A percentile compares a stretch with the other conserved stretches of the same genome.
phyloP scores from a whole-genome alignment of 2,888 invertebrate genomes.

The Sinopyrophorus schimmeli region DNA sequence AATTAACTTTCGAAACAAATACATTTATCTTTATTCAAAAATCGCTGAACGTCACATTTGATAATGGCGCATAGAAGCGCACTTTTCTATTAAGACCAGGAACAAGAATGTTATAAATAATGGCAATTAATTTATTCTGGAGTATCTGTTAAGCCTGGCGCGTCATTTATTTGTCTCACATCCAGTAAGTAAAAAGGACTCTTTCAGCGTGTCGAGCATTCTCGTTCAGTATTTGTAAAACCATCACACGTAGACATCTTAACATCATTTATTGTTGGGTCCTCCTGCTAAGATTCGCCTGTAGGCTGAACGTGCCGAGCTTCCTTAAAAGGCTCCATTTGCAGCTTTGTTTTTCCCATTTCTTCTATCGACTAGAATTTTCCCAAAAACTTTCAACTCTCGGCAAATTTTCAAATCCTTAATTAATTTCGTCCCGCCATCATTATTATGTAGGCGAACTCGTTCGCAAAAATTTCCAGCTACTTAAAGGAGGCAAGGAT shows the following conservation, averaged over 20 bases:
- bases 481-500: slow-evolving; percentile 6
- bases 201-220: slow-evolving; percentile 10
- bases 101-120: too few species aligned
- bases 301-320: slow-evolving; percentile 41
- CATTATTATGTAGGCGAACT: slow-evolving; percentile 25
- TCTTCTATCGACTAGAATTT: slow-evolving; percentile 11
- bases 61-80: too few species aligned
- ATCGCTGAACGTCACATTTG: too few species aligned
- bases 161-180: slow-evolving; percentile 13
- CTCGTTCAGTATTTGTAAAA: slow-evolving; percentile 41
- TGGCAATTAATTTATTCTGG: slow-evolving; percentile 3
- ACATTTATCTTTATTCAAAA: too few species aligned
- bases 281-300: slow-evolving; percentile 43
- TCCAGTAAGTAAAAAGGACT: neutral
- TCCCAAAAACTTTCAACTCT: slow-evolving; percentile 4
- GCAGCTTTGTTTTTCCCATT: slow-evolving; percentile 17
- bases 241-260: slow-evolving; percentile 45
- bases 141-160: slow-evolving; percentile 6
- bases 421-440: slow-evolving; percentile 14
- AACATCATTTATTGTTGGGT: slow-evolving; percentile 46
- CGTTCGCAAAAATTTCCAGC: slow-evolving; percentile 22
- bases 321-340: slow-evolving; percentile 21
- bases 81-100: too few species aligned
- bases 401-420: slow-evolving; percentile 15
- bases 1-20: too few species aligned